These are phyloP conservation scores for Drosophila eugracilis DNA, from an alignment of 1,140 invertebrate genomes.

Conservation along the genomic window DNA sequence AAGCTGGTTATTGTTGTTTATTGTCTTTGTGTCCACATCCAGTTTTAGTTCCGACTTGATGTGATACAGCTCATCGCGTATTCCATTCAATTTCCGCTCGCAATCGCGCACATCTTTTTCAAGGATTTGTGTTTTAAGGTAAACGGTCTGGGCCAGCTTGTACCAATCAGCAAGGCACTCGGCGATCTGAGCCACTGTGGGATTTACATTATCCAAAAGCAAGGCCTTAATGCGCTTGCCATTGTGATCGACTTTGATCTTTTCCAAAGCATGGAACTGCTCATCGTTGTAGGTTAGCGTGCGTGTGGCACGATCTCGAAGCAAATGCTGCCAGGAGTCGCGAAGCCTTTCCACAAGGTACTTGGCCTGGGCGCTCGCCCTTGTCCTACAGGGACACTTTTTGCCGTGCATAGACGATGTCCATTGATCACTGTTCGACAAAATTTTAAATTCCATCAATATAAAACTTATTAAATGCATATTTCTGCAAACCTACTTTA, in stretches of 20 bases:
- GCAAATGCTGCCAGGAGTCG: slow-evolving; percentile 96
- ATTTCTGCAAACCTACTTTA: slow-evolving; percentile 55
- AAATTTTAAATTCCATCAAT: too few species aligned
- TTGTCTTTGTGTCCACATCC: slow-evolving; percentile 62
- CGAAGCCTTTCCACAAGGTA: slow-evolving; percentile 92
- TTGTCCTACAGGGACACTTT: slow-evolving; percentile 88
- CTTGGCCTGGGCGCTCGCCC: slow-evolving; percentile 89
- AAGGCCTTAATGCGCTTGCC: slow-evolving; percentile 88
- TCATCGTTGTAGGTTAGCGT: slow-evolving; percentile 96
- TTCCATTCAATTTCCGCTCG: slow-evolving; percentile 80
- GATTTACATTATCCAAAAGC: slow-evolving; percentile 88
- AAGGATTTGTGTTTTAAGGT: slow-evolving; percentile 89
- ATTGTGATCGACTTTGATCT: slow-evolving; percentile 89
- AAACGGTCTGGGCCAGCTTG: slow-evolving; percentile 91
- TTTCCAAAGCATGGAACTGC: slow-evolving; percentile 96
- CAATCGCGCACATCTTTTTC: slow-evolving; percentile 89
- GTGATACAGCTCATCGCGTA: slow-evolving; percentile 77
- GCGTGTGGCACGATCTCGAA: slow-evolving; percentile 93
- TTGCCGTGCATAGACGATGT: slow-evolving; percentile 88
- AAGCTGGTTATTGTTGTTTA: slow-evolving; percentile 75
- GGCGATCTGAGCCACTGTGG: slow-evolving; percentile 88
- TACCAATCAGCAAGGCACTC: slow-evolving; percentile 93
- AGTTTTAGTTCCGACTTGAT: slow-evolving; percentile 72
- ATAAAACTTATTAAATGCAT: not conserved
- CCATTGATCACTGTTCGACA: slow-evolving; percentile 88